Conservation (phyloP, 2,888 invertebrate genomes). For the Encarsia formosa region DNA sequence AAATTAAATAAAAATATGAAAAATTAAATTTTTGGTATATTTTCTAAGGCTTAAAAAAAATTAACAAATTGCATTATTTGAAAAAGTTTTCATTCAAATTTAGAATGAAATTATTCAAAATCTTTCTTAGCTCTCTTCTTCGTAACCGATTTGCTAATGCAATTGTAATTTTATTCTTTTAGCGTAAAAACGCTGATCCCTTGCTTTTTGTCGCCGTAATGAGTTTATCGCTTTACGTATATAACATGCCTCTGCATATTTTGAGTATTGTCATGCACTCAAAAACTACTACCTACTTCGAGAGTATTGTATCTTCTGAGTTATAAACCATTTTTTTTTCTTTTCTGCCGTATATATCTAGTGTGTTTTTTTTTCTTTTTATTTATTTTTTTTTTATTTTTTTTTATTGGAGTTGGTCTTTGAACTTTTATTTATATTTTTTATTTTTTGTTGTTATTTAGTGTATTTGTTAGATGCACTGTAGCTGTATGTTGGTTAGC, state of each 20-base stretch:
- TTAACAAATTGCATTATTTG: too few species aligned
- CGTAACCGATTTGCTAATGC: too few species aligned
- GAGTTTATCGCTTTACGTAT: constrained; percentile 12
- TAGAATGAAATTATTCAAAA: not conserved
- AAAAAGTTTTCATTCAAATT: too few species aligned
- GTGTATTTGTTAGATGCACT: constrained; percentile 53
- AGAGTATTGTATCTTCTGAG: not conserved
- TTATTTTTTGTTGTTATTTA: constrained; percentile 51
- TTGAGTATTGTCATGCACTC: constrained; percentile 22
- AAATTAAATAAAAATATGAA: too few species aligned
- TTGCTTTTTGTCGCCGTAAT: constrained; percentile 14
- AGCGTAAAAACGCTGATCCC: not conserved
- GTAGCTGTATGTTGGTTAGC: constrained; percentile 53
- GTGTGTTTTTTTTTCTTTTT: constrained; percentile 13
- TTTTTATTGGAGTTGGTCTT: constrained; percentile 30
- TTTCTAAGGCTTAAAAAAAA: too few species aligned
- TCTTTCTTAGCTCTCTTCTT: too few species aligned
- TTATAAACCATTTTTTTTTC: not conserved
- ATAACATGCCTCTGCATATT: constrained; percentile 16
- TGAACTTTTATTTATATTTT: constrained; percentile 47
- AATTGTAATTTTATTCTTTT: constrained; percentile 1
- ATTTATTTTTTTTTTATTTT: constrained; percentile 33
- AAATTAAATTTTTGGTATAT: too few species aligned
- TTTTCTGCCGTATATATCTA: constrained; percentile 3
- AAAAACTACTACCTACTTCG: constrained; percentile 3